Conservation (phyloP, 92 coral and sea anemone genomes). For the Porites rus region DNA sequence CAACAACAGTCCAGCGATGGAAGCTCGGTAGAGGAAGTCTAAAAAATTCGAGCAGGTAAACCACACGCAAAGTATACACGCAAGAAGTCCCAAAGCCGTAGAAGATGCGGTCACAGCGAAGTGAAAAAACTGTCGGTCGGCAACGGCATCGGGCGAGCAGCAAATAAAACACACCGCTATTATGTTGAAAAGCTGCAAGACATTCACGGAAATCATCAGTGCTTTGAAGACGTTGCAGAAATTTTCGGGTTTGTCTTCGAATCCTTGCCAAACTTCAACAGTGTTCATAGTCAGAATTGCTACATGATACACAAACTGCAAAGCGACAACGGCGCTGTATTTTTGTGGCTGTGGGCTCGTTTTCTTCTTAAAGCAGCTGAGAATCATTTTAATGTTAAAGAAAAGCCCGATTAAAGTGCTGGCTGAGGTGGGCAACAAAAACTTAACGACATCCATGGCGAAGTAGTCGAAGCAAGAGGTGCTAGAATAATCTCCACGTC, state of each 20-base stretch:
- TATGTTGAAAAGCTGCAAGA: neutral
- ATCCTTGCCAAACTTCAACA: neutral
- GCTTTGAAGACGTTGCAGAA: neutral
- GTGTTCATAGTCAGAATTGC: neutral
- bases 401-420: neutral
- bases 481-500: too few species aligned
- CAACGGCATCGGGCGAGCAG: neutral
- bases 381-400: neutral
- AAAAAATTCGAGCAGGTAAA: neutral
- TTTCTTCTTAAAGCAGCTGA: neutral
- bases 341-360: neutral
- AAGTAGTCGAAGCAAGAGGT: too few species aligned
- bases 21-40: neutral
- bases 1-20: neutral
- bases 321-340: neutral
- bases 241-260: neutral
- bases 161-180: neutral
- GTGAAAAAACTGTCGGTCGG: neutral
- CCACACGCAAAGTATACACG: neutral
- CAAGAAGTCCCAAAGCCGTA: neutral
- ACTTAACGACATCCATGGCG: neutral
- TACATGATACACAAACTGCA: neutral
- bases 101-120: neutral
- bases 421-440: neutral
- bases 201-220: neutral